A percentile compares a stretch with the other conserved stretches of the same genome.
phyloP scores from a whole-genome alignment of 2,797 vertebrate species.

The Notolabrus celidotus region DNA sequence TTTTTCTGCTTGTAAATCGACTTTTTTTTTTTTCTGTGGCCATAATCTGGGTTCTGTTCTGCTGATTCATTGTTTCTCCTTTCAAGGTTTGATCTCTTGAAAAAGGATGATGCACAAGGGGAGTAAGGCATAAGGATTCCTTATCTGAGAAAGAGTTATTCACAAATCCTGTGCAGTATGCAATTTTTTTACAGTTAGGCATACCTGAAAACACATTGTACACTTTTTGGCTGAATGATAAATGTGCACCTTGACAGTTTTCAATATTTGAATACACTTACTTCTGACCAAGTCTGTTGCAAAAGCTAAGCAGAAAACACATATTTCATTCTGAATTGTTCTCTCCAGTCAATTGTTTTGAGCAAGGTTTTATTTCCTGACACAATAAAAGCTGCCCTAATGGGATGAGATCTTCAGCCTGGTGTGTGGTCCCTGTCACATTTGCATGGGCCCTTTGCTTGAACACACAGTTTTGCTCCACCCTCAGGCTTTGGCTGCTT shows the following conservation, averaged over 20 bases:
- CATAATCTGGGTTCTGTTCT: conserved; percentile 56
- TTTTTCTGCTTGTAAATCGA: conserved; percentile 62
- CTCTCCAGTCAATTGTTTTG: conserved; percentile 27
- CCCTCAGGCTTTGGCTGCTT: conserved; percentile 63
- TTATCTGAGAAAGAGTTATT: conserved; percentile 3
- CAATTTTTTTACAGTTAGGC: too few species aligned
- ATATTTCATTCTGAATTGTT: conserved; percentile 12
- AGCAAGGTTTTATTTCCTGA: neutral
- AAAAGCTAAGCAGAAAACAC: conserved; percentile 6
- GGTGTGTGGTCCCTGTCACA: conserved; percentile 67
- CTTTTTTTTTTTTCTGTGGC: conserved; percentile 49
- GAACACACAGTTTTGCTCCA: conserved; percentile 51
- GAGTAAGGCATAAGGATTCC: conserved; percentile 24
- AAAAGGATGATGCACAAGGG: conserved; percentile 46
- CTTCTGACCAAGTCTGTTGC: neutral
- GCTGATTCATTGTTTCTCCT: conserved; percentile 64
- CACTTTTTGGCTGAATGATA: conserved; percentile 15
- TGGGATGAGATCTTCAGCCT: conserved; percentile 30
- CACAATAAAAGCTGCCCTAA: conserved; percentile 5
- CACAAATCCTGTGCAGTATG: too few species aligned
- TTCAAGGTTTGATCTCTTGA: conserved; percentile 49
- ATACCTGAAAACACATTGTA: conserved; percentile 16
- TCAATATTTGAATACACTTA: neutral
- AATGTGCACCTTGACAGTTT: neutral
- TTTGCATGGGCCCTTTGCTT: conserved; percentile 43